These are phyloP conservation scores for Tenebrosternarchus preto DNA, from an alignment of 2,113 vertebrate genomes.

Conservation along the genomic window DNA sequence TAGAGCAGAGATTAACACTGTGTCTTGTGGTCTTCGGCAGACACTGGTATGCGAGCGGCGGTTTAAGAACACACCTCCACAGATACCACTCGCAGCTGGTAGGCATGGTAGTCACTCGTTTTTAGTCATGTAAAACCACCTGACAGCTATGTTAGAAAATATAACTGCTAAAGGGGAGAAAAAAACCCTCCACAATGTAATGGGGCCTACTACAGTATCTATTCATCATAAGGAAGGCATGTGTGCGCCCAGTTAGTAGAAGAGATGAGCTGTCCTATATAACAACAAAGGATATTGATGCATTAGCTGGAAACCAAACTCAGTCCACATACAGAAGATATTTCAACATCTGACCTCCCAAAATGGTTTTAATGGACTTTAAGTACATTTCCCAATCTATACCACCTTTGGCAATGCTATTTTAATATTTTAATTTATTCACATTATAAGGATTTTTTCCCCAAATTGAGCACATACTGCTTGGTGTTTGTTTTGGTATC, in stretches of 20 bases:
- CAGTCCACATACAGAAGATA: neutral
- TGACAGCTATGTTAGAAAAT: neutral
- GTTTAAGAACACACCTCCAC: neutral
- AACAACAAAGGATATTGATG: neutral
- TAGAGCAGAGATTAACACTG: neutral
- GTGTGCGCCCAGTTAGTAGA: neutral
- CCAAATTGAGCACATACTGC: conserved; percentile 13
- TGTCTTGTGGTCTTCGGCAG: neutral
- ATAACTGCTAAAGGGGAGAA: neutral
- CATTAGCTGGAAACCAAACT: neutral
- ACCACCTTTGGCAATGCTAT: neutral
- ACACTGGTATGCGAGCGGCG: too few relatives aligned
- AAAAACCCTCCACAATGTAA: neutral
- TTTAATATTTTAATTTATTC: conserved; percentile 34
- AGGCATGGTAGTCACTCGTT: neutral
- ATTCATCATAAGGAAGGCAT: too few relatives aligned
- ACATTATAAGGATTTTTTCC: conserved; percentile 29
- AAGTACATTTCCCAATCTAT: neutral
- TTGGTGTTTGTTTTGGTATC: conserved; percentile 9
- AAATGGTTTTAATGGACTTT: neutral
- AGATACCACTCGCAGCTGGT: neutral
- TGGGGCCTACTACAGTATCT: too few relatives aligned
- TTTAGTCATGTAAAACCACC: neutral
- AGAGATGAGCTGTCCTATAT: neutral
- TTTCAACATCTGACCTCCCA: conserved; percentile 12